A percentile compares a stretch with the other conserved stretches of the same genome.
Evolutionary conservation across 1,140 invertebrate species (phyloP).

Genomic region (Ectropis grisescens): DNA sequence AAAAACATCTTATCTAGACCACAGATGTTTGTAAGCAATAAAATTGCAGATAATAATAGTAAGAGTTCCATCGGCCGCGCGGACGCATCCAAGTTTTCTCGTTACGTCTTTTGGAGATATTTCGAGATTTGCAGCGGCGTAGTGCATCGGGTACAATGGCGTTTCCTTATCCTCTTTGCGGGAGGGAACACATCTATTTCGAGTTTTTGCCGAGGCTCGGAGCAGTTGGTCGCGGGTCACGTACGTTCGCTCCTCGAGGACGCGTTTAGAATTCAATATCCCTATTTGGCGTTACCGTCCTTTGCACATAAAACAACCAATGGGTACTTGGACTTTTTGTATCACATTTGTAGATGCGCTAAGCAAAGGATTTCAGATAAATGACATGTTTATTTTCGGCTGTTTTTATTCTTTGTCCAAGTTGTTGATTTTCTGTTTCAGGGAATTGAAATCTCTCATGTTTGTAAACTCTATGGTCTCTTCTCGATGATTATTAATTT

Average conservation of each 20-base stretch:
- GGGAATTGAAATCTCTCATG: no score
- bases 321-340: conserved; percentile 18
- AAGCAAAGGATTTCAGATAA: no score
- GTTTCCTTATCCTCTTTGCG: conserved; percentile 25
- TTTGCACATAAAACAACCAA: conserved; percentile 26
- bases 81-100: conserved; percentile 33
- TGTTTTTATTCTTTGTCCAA: no score
- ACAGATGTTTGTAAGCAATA: conserved; percentile 15
- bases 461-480: no score
- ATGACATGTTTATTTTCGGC: no score
- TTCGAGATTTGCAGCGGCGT: conserved; percentile 34
- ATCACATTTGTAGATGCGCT: conserved; percentile 2
- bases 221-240: conserved; percentile 30
- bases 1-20: no score
- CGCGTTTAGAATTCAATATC: conserved; percentile 45
- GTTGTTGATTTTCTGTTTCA: no score
- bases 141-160: conserved; percentile 37
- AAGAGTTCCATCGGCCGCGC: conserved; percentile 8
- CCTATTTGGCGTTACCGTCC: conserved; percentile 29
- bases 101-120: conserved; percentile 36
- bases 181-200: conserved; percentile 29
- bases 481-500: no score
- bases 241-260: conserved; percentile 29
- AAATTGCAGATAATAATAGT: conserved; percentile 21
- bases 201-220: conserved; percentile 34